Evolutionary conservation across 2,113 vertebrate genomes (phyloP).

Genomic region (Erpornis zantholeuca): DNA sequence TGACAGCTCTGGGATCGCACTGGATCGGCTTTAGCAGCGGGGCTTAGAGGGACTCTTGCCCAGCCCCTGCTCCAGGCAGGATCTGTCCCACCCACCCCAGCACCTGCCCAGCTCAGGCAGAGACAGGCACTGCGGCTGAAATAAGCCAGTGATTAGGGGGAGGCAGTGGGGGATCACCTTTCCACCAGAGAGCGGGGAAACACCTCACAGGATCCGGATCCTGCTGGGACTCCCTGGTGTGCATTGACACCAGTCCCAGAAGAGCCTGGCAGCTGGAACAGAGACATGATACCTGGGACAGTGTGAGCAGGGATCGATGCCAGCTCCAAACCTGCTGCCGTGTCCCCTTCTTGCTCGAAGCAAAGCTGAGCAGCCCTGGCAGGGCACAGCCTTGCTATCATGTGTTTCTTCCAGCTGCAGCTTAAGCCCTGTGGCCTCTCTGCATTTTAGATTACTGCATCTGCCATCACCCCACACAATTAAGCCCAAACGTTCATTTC

Average conservation of each 20-base stretch:
- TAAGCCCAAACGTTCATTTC: neutral
- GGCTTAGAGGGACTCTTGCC: neutral
- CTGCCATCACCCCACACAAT: neutral
- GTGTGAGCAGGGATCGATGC: neutral
- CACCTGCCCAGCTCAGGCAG: neutral
- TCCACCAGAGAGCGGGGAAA: neutral
- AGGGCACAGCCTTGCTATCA: neutral
- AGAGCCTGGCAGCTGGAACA: neutral
- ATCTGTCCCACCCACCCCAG: neutral
- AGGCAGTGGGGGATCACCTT: neutral
- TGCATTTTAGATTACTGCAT: neutral
- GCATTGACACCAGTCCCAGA: accelerated
- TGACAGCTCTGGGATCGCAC: neutral
- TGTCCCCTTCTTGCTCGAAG: accelerated
- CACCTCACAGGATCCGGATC: neutral
- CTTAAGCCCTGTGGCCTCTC: accelerated
- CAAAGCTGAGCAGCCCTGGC: neutral
- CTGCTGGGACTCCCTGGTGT: neutral
- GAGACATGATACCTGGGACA: neutral
- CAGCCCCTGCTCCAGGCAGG: neutral
- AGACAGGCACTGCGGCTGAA: accelerated
- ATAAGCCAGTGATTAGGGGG: neutral
- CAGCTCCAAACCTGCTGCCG: neutral
- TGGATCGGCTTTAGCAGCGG: accelerated
- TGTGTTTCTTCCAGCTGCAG: neutral